These are phyloP conservation scores for Crematogaster levior DNA, from an alignment of 2,888 invertebrate genomes.

Conservation along the genomic window DNA sequence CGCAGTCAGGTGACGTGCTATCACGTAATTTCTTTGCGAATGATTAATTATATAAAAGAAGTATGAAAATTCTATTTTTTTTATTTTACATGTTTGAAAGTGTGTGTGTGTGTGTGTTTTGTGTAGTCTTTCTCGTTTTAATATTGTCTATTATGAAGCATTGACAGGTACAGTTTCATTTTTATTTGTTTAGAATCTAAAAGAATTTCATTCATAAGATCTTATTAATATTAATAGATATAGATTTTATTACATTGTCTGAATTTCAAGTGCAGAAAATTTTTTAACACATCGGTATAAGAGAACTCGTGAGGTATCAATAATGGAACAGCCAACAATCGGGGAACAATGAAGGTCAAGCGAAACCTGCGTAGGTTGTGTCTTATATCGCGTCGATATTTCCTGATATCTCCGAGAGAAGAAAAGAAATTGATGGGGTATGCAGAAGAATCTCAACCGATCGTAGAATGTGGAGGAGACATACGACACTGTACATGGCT, in stretches of 20 bases:
- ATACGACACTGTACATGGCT: constrained; percentile 42
- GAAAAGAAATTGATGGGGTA: constrained; percentile 68
- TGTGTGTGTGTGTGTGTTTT: no score
- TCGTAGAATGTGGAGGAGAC: constrained; percentile 62
- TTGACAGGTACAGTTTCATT: not conserved
- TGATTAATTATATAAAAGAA: no score
- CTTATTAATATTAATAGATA: no score
- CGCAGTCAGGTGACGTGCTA: not conserved
- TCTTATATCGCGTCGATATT: constrained; percentile 11
- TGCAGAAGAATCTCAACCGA: constrained; percentile 63
- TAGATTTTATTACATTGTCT: not conserved
- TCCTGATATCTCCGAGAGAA: constrained; percentile 58
- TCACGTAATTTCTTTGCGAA: not conserved
- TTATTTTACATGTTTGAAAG: not conserved
- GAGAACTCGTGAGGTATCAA: constrained; percentile 45
- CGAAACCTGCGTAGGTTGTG: constrained; percentile 63
- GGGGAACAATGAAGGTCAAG: constrained; percentile 69
- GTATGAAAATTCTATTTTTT: no score
- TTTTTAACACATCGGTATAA: constrained; percentile 17
- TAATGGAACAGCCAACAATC: constrained; percentile 56
- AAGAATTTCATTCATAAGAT: not conserved
- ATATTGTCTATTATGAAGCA: not conserved
- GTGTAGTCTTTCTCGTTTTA: no score
- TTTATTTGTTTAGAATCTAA: not conserved
- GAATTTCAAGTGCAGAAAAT: not conserved